Conservation (phyloP, 2,888 invertebrate genomes). For the Noctua comes region DNA sequence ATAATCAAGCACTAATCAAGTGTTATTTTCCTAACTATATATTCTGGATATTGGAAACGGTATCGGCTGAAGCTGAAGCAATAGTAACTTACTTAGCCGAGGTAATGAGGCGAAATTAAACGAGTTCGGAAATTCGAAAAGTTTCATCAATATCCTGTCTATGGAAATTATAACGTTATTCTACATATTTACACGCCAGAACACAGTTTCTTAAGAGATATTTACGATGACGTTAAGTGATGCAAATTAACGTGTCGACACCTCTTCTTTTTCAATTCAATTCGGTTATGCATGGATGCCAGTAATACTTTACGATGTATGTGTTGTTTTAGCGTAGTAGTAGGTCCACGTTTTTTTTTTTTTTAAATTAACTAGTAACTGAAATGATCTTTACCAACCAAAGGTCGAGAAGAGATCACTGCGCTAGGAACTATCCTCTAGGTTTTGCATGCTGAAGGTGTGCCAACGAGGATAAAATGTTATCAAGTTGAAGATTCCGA, state of each 20-base stretch:
- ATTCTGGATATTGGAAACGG: conserved; percentile 8
- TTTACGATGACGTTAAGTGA: conserved; percentile 34
- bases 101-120: conserved; percentile 42
- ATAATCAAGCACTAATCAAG: no score
- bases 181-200: conserved; percentile 53
- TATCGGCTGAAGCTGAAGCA: conserved; percentile 8
- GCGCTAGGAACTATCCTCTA: background rate
- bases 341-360: background rate
- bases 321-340: background rate
- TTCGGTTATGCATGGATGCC: conserved; percentile 45
- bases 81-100: conserved; percentile 13
- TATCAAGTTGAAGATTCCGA: conserved; percentile 2
- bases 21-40: background rate
- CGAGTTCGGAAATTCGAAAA: conserved; percentile 24
- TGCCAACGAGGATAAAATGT: background rate
- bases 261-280: conserved; percentile 40
- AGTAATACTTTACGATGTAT: conserved; percentile 19
- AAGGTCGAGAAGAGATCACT: background rate
- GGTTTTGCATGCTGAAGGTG: background rate
- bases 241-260: conserved; percentile 46
- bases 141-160: conserved; percentile 48
- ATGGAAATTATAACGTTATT: conserved; percentile 29
- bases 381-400: background rate
- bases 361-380: no score
- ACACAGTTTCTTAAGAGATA: conserved; percentile 47